Percentiles rank a stretch among this genome's conserved stretches.
Evolutionary conservation across 2,113 vertebrate species (phyloP).

Genomic region (Lepidiolamprologus cunningtoni): DNA sequence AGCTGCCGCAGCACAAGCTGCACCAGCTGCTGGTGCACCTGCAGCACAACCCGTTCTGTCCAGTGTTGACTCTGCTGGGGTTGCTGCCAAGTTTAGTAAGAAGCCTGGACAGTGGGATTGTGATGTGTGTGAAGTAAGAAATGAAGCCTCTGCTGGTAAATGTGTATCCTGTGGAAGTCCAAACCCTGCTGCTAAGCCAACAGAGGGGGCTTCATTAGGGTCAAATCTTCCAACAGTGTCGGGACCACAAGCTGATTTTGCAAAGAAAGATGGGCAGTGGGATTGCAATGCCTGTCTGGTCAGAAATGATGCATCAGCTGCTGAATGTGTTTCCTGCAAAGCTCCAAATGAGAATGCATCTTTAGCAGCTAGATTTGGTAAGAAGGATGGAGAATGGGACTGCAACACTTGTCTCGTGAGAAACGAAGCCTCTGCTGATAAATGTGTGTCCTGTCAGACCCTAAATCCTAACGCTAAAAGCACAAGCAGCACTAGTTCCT

Average conservation of each 20-base stretch:
- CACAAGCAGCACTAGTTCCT: constrained; percentile 8
- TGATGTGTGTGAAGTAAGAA: constrained; percentile 69
- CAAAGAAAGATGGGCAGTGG: constrained; percentile 74
- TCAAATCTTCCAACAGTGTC: neutral
- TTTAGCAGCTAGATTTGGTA: constrained; percentile 73
- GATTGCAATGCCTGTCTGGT: constrained; percentile 70
- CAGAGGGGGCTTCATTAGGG: neutral
- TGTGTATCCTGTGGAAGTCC: constrained; percentile 70
- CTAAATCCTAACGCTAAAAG: constrained; percentile 72
- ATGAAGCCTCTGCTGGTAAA: constrained; percentile 58
- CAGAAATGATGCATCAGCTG: constrained; percentile 70
- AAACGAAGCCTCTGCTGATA: constrained; percentile 68
- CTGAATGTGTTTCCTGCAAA: constrained; percentile 70
- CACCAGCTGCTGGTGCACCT: neutral
- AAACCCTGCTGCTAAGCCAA: constrained; percentile 26
- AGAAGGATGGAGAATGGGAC: constrained; percentile 82
- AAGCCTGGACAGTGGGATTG: constrained; percentile 80
- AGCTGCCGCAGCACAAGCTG: neutral
- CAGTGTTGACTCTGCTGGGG: constrained; percentile 19
- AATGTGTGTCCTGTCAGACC: constrained; percentile 70
- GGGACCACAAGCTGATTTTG: constrained; percentile 16
- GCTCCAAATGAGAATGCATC: constrained; percentile 7
- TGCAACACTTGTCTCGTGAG: constrained; percentile 73
- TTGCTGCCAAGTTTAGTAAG: constrained; percentile 66
- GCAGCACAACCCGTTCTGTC: neutral